A percentile compares a stretch with the other conserved stretches of the same genome.
Conservation (phyloP, 2,888 invertebrate species). For the Archips xylosteana region DNA sequence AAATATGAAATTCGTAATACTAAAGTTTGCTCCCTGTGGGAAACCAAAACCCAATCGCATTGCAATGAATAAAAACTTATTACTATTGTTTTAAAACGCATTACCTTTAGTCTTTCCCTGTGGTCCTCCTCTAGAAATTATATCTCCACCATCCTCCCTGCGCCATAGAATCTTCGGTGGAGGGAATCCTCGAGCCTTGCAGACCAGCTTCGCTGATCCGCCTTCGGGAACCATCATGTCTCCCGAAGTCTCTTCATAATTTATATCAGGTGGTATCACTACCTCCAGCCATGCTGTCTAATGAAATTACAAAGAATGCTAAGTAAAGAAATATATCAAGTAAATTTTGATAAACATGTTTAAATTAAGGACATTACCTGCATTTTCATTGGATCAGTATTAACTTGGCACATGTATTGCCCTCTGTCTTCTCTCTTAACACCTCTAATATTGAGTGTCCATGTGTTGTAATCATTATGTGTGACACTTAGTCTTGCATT, state of each 20-base stretch:
- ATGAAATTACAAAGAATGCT: conserved; percentile 36
- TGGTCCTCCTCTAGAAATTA: conserved; percentile 90
- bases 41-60: too few species aligned
- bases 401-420: conserved; percentile 97
- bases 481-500: conserved; percentile 95
- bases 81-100: background rate
- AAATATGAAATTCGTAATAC: too few species aligned
- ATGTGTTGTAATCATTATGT: conserved; percentile 96
- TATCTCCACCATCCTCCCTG: conserved; percentile 93
- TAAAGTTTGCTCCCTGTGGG: too few species aligned
- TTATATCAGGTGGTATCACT: conserved; percentile 95
- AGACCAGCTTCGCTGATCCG: conserved; percentile 93
- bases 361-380: conserved; percentile 87
- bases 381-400: conserved; percentile 97
- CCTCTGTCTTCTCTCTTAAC: conserved; percentile 95
- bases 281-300: conserved; percentile 95
- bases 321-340: background rate
- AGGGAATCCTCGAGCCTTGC: conserved; percentile 94
- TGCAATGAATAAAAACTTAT: too few species aligned
- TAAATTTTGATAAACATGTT: background rate
- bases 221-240: conserved; percentile 98
- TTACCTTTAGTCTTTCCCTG: conserved; percentile 91
- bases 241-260: conserved; percentile 95
- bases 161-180: conserved; percentile 94
- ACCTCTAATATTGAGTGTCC: conserved; percentile 95